Evolutionary conservation across 2,113 vertebrate genomes (phyloP), one percentile per base, ranked within the genome.

Genomic region (Amphilophus citrinellus): DNA sequence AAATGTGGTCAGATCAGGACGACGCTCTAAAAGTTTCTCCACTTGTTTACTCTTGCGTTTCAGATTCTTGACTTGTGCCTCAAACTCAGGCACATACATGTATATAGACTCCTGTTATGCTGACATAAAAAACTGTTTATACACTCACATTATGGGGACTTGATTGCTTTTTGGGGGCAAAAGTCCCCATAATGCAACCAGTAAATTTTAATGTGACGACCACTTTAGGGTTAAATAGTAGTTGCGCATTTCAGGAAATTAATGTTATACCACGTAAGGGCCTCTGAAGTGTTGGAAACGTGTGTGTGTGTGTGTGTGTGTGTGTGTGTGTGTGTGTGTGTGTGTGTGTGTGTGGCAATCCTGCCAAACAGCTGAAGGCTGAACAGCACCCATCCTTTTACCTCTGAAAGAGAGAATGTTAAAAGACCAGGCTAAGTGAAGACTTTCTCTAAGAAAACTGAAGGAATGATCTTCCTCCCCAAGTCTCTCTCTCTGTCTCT

Each of bases 351-450:
- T 66, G 63, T 47, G 6, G 59, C 3, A 2, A 75, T 42, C 81
- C 76, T 88, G 77, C 27, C 65, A 79, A 58, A 63, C 42, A 77
- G 62, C 76, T 53, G 68, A 80, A 77, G 84, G 77, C 47, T 83
- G 73, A 83, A 58, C 62, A 79, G 80, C 6, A 9, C 22, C 50
- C 68, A 84, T 24, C 80, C 11, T 77, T 87, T 85, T 85, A 84
- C 58, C 75, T 68, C 18, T 30, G 10, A 85, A 68, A 71, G 85
- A 65, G 61, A 73, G 84, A 91, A 71, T 81, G 77, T 84, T 81
- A 85, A 87, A 85, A 77, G 61, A 8, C 42, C 27, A 1, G 5
- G 15, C 42, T 27, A 50, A 71, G 65, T 47, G 22, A 68, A 71
- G 42, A 68, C 65, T 68, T 47, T 68, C 65, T 68, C 65, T 50